A percentile compares a stretch with the other conserved stretches of the same genome.
Conservation (phyloP, 92 coral and sea anemone species). For the Muricea muricata region DNA sequence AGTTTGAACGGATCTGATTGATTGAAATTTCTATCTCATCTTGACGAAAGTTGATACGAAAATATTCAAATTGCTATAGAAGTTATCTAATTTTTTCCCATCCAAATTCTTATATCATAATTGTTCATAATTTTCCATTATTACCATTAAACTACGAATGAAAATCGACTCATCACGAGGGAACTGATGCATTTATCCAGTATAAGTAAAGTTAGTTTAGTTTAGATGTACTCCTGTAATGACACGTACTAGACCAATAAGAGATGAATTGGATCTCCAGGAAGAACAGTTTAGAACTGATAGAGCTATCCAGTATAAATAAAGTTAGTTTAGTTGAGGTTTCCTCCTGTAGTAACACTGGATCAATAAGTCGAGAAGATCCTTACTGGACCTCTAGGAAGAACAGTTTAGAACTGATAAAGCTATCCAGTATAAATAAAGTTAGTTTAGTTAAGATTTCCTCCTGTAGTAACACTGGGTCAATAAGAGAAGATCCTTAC, state of each 20-base stretch:
- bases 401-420: not conserved
- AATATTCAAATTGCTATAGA: too few relatives aligned
- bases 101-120: too few relatives aligned
- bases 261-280: not conserved
- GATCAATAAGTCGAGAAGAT: too few relatives aligned
- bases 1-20: not conserved
- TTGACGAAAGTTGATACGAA: too few relatives aligned
- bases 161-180: too few relatives aligned
- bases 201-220: not conserved
- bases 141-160: too few relatives aligned
- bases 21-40: not conserved
- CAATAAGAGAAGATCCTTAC: not conserved
- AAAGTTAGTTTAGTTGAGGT: not conserved
- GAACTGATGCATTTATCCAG: too few relatives aligned
- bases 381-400: too few relatives aligned
- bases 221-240: not conserved
- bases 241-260: not conserved
- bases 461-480: not conserved
- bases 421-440: not conserved
- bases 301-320: not conserved
- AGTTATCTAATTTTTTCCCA: too few relatives aligned
- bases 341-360: slow-evolving; percentile 1
- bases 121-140: not conserved
- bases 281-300: not conserved
- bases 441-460: not conserved